These are phyloP conservation scores for Mesorhabditis belari DNA, from an alignment of 2,888 invertebrate genomes.

Conservation along the genomic window DNA sequence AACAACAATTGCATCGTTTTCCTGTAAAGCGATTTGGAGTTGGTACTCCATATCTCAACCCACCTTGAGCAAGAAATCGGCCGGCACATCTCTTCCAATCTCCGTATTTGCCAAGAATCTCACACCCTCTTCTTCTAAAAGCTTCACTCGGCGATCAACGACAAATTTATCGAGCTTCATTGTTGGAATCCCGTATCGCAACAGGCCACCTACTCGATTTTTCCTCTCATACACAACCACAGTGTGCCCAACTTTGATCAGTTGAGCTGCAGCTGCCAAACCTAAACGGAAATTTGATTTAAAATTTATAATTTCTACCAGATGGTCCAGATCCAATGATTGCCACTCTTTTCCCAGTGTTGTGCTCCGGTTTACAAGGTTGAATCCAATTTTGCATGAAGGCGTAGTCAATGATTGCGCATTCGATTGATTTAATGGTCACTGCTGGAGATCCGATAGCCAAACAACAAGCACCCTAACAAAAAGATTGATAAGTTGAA, in stretches of 20 bases:
- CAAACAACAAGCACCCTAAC: conserved; percentile 81
- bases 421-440: conserved; percentile 98
- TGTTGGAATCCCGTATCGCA: conserved; percentile 92
- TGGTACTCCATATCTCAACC: neutral
- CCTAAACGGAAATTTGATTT: too few relatives aligned
- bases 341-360: conserved; percentile 77
- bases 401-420: conserved; percentile 94
- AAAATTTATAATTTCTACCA: conserved; percentile 48
- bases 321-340: conserved; percentile 86
- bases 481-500: neutral
- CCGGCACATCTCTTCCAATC: conserved; percentile 82
- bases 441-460: conserved; percentile 92
- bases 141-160: conserved; percentile 77
- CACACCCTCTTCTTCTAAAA: conserved; percentile 82
- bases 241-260: conserved; percentile 90
- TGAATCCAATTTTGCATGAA: conserved; percentile 80
- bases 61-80: conserved; percentile 56
- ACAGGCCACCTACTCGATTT: conserved; percentile 83
- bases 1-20: conserved; percentile 78
- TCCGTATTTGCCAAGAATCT: conserved; percentile 79
- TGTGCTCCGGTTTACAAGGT: conserved; percentile 69
- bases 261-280: conserved; percentile 87
- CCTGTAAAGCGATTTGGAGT: conserved; percentile 54
- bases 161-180: conserved; percentile 87
- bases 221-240: conserved; percentile 95